phyloP scores from a whole-genome alignment of 2,888 invertebrate species.

The Agrotis puta region DNA sequence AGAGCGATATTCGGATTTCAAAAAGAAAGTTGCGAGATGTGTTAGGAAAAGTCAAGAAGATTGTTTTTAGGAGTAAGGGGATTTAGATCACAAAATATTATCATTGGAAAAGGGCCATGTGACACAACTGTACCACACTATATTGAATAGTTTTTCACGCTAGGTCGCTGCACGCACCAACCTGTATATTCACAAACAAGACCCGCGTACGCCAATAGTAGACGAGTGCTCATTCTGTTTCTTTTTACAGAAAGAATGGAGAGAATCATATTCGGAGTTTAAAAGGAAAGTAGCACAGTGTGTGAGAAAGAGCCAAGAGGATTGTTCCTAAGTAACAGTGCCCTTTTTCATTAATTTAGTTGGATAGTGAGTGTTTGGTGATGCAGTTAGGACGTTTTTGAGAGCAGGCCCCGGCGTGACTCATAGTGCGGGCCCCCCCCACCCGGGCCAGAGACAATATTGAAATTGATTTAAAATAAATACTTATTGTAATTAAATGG shows the following conservation, averaged over 20 bases:
- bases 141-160: conserved; percentile 71
- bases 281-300: conserved; percentile 99
- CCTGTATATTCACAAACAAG: conserved; percentile 70
- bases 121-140: conserved; percentile 76
- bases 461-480: conserved; percentile 90
- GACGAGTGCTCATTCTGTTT: conserved; percentile 88
- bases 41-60: conserved; percentile 99
- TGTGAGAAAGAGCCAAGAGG: conserved; percentile 99
- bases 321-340: conserved; percentile 96
- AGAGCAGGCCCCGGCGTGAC: conserved; percentile 77
- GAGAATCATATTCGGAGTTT: conserved; percentile 99
- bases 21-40: conserved; percentile 99
- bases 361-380: conserved; percentile 89
- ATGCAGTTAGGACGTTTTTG: conserved; percentile 81
- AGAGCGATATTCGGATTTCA: conserved; percentile 99
- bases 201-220: conserved; percentile 85
- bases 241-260: conserved; percentile 98
- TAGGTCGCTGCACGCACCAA: conserved; percentile 75
- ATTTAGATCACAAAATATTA: conserved; percentile 80
- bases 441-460: conserved; percentile 89
- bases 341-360: conserved; percentile 88
- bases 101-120: conserved; percentile 85
- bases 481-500: conserved; percentile 90
- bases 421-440: conserved; percentile 77
- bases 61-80: conserved; percentile 94